phyloP scores from a whole-genome alignment of 2,888 invertebrate genomes.

The Biston stratarius region DNA sequence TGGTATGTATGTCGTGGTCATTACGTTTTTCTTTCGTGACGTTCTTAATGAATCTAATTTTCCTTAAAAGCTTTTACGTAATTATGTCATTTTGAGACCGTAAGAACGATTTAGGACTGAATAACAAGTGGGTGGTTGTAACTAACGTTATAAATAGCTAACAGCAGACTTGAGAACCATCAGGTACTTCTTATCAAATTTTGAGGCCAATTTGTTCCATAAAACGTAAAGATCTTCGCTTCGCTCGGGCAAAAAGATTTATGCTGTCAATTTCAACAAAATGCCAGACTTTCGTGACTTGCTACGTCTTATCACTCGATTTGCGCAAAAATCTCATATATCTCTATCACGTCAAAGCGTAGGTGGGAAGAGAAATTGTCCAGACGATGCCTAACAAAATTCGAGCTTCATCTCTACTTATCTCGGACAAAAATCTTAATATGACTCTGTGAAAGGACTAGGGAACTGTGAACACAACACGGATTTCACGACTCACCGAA shows the following conservation, averaged over 20 bases:
- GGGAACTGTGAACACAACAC: conserved; percentile 47
- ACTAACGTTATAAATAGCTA: not conserved
- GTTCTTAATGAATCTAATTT: conserved; percentile 32
- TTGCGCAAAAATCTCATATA: conserved; percentile 48
- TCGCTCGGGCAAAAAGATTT: not conserved
- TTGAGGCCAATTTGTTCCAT: not conserved
- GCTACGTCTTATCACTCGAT: conserved; percentile 50
- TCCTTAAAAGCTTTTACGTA: conserved; percentile 28
- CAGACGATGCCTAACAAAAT: conserved; percentile 29
- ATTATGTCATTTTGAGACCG: conserved; percentile 24
- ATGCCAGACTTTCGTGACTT: conserved; percentile 35
- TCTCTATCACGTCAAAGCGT: conserved; percentile 52
- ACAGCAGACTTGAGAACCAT: not conserved
- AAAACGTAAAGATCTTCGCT: too few species aligned
- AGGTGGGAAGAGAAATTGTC: conserved; percentile 31
- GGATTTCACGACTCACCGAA: conserved; percentile 56
- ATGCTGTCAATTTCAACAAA: conserved; percentile 34
- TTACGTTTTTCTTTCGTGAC: conserved; percentile 32
- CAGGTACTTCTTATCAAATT: too few species aligned
- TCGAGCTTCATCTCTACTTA: conserved; percentile 35
- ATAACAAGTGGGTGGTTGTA: conserved; percentile 8
- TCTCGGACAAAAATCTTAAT: conserved; percentile 39
- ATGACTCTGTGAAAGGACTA: conserved; percentile 50
- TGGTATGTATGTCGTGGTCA: conserved; percentile 5
- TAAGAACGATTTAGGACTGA: conserved; percentile 15